Conservation (phyloP, 2,797 vertebrate species). For the Meriones psammophilus region DNA sequence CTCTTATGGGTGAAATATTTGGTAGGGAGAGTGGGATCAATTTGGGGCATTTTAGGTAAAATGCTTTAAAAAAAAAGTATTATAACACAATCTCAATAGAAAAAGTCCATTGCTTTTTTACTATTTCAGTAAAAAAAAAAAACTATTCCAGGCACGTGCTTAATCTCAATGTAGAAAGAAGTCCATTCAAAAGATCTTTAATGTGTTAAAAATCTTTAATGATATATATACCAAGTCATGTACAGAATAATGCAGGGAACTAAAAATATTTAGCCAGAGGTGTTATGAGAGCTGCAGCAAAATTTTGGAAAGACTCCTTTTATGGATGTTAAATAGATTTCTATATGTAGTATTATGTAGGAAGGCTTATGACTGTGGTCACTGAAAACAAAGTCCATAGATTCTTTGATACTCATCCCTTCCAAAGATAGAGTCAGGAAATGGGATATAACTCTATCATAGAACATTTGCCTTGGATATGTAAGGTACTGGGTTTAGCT, state of each 20-base stretch:
- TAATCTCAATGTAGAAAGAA: constrained; percentile 3
- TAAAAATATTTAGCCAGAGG: not conserved
- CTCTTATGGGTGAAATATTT: constrained; percentile 18
- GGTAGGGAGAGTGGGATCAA: not conserved
- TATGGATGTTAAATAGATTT: constrained; percentile 1
- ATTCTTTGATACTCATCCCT: constrained; percentile 20
- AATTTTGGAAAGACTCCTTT: not conserved
- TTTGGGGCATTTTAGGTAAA: constrained; percentile 50
- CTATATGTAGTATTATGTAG: not conserved
- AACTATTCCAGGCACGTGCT: too few species aligned
- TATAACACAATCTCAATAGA: not conserved
- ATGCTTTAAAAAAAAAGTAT: constrained; percentile 52
- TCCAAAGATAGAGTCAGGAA: not conserved
- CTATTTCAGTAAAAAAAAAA: too few species aligned
- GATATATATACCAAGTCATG: not conserved
- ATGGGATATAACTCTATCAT: not conserved
- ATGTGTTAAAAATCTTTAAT: too few species aligned
- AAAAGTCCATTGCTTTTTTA: too few species aligned
- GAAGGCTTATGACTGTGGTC: not conserved
- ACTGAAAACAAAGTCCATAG: constrained; percentile 44
- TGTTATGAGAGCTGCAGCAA: not conserved
- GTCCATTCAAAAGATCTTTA: not conserved
- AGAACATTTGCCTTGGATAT: not conserved
- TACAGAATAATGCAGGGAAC: not conserved
- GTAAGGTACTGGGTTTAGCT: not conserved